These are phyloP conservation scores for Mirounga angustirostris DNA, from an alignment of 2,113 vertebrate species.

Conservation along the genomic window DNA sequence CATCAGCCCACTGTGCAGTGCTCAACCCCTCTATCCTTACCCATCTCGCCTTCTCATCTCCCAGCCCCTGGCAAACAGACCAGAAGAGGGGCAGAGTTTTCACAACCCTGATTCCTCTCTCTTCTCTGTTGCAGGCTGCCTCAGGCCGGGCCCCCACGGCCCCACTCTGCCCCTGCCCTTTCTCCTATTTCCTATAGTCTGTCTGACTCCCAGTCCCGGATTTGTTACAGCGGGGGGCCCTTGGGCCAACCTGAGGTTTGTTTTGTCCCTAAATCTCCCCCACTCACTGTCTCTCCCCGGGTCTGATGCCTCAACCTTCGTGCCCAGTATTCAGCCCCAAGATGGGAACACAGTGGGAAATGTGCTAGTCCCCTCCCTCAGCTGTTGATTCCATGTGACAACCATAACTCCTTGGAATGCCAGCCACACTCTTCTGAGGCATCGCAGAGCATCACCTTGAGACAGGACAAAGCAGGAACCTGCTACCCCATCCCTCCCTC, in stretches of 20 bases:
- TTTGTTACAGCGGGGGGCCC: constrained; percentile 72
- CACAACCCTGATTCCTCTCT: constrained; percentile 1
- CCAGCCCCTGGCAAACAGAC: constrained; percentile 5
- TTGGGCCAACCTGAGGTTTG: constrained; percentile 79
- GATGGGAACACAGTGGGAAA: constrained; percentile 43
- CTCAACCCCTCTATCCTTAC: background rate
- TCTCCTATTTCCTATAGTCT: constrained; percentile 74
- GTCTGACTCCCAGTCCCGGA: constrained; percentile 65
- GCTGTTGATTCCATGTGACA: constrained; percentile 65
- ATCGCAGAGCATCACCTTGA: constrained; percentile 43
- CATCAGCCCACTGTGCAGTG: background rate
- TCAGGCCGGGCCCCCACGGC: constrained; percentile 46
- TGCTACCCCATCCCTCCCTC: constrained; percentile 73
- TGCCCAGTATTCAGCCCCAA: constrained; percentile 33
- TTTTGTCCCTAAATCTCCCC: constrained; percentile 74
- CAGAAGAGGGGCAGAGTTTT: constrained; percentile 39
- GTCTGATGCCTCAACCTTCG: constrained; percentile 68
- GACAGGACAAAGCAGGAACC: constrained; percentile 56
- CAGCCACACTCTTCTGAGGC: constrained; percentile 52
- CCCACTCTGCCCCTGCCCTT: constrained; percentile 82
- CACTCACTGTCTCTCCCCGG: constrained; percentile 71
- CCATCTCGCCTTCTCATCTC: background rate
- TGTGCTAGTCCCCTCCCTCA: constrained; percentile 23
- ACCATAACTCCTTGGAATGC: background rate
- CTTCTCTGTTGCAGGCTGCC: constrained; percentile 77